These are phyloP conservation scores for Armadillidium nasatum DNA, from an alignment of 1,140 invertebrate species.

Conservation along the genomic window DNA sequence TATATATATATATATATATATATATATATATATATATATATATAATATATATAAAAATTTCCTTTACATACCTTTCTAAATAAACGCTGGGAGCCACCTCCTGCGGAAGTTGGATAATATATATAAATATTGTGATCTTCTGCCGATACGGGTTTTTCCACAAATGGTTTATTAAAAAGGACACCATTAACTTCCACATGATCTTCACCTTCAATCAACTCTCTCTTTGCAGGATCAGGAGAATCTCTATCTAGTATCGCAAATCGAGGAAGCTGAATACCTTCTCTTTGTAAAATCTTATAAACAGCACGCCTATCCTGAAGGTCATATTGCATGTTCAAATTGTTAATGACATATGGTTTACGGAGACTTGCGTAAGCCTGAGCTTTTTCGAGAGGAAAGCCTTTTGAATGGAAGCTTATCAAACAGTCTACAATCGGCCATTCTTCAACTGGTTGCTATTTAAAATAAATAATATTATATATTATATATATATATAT, in stretches of 20 bases:
- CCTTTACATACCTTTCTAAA: slow-evolving; percentile 40
- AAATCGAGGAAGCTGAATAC: slow-evolving; percentile 94
- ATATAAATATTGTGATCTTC: slow-evolving; percentile 99
- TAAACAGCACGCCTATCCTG: slow-evolving; percentile 88
- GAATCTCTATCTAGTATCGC: slow-evolving; percentile 93
- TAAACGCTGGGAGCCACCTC: slow-evolving; percentile 53
- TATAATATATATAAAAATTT: no score
- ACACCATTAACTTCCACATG: slow-evolving; percentile 97
- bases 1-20: no score
- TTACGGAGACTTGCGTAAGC: slow-evolving; percentile 88
- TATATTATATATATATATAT: no score
- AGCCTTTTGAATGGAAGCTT: slow-evolving; percentile 96
- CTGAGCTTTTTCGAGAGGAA: slow-evolving; percentile 97
- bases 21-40: no score
- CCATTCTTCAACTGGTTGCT: slow-evolving; percentile 94
- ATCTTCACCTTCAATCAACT: slow-evolving; percentile 94
- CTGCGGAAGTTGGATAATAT: slow-evolving; percentile 98
- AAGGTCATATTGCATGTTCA: slow-evolving; percentile 97
- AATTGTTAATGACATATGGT: slow-evolving; percentile 96
- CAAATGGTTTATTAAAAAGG: slow-evolving; percentile 97
- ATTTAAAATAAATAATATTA: no score
- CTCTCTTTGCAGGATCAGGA: slow-evolving; percentile 78
- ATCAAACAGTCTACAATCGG: slow-evolving; percentile 95
- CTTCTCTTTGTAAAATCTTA: slow-evolving; percentile 80
- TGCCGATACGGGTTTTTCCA: slow-evolving; percentile 96